Evolutionary conservation across 2,797 vertebrate genomes (phyloP).

Genomic region (Coreius guichenoti): DNA sequence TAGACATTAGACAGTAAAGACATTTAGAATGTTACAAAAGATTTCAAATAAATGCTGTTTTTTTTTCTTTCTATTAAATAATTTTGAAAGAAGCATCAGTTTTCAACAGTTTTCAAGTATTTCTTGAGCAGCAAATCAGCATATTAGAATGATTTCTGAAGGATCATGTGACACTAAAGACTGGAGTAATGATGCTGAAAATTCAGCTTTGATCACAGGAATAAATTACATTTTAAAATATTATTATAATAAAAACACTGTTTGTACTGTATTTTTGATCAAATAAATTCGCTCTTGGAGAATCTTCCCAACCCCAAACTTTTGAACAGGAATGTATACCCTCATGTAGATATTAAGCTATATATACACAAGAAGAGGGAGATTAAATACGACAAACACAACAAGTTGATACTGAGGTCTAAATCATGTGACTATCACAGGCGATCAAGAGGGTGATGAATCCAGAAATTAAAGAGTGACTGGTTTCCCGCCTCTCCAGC

Average conservation of each 20-base stretch:
- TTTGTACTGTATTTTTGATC: not conserved
- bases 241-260: not conserved
- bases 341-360: not conserved
- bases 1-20: not conserved
- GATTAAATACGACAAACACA: not conserved
- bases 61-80: too few species aligned
- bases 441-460: not conserved
- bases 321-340: not conserved
- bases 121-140: not conserved
- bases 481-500: slow-evolving; percentile 55
- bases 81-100: not conserved
- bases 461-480: not conserved
- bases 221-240: not conserved
- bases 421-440: not conserved
- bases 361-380: not conserved
- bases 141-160: not conserved
- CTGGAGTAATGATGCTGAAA: not conserved
- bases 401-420: not conserved
- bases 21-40: not conserved
- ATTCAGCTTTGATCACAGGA: not conserved
- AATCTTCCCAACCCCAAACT: not conserved
- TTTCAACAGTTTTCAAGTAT: not conserved
- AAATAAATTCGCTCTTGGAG: not conserved
- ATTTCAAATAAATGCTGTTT: not conserved
- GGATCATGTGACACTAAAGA: not conserved